Evolutionary conservation across 2,888 invertebrate species (phyloP).

Genomic region (Agapetus fuscipes): DNA sequence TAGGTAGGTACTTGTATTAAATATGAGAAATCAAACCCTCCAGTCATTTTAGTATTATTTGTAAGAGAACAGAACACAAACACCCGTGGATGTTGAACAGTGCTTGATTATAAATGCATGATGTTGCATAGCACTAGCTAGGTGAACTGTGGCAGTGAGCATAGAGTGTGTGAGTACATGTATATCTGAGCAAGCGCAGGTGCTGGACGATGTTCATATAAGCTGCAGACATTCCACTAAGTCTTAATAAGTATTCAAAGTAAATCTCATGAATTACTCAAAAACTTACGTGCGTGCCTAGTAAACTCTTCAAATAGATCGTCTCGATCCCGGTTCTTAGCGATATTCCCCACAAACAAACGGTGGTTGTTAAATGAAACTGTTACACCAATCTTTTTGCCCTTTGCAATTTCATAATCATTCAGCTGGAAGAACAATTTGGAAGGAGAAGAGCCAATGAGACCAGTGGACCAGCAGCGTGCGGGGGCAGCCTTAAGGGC

Average conservation of each 20-base stretch:
- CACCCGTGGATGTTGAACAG: no score
- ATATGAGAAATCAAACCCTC: no score
- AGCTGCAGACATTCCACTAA: no score
- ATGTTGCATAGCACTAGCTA: no score
- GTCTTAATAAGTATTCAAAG: constrained; percentile 22
- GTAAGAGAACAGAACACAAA: no score
- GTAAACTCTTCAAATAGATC: constrained; percentile 99
- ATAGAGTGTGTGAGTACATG: no score
- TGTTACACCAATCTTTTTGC: constrained; percentile 99
- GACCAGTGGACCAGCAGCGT: constrained; percentile 31
- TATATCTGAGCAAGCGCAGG: no score
- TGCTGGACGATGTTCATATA: no score
- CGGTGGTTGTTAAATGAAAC: constrained; percentile 99
- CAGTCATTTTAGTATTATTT: no score
- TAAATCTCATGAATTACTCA: constrained; percentile 50
- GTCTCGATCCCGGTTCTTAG: constrained; percentile 99
- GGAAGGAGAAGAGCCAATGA: constrained; percentile 64
- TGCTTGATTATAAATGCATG: no score
- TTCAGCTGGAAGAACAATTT: constrained; percentile 96
- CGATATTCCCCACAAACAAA: constrained; percentile 99
- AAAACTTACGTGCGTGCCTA: constrained; percentile 98
- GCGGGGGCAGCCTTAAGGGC: constrained; percentile 29
- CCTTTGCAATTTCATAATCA: constrained; percentile 99
- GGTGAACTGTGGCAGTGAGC: no score
- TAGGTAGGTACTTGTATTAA: no score